These are phyloP conservation scores for Amaurobius ferox DNA, from an alignment of 2,888 invertebrate genomes.

Conservation along the genomic window DNA sequence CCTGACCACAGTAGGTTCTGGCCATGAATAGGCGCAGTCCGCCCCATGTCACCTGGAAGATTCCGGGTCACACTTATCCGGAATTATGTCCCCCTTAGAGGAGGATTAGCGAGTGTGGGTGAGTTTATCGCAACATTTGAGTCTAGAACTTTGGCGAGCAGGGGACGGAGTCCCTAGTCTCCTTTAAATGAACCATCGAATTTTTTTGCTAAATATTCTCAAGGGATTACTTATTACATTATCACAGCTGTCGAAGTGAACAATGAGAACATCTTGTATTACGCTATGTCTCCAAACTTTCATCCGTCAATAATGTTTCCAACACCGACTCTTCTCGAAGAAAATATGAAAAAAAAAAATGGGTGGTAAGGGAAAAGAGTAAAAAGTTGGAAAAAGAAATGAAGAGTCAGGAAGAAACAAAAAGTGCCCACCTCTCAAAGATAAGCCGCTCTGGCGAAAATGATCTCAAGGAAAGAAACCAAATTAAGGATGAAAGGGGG, in stretches of 20 bases:
- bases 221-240: background rate
- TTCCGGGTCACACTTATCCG: too few relatives aligned
- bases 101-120: too few relatives aligned
- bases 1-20: too few relatives aligned
- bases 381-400: background rate
- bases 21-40: too few relatives aligned
- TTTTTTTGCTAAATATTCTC: too few relatives aligned
- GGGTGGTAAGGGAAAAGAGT: background rate
- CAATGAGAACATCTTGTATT: background rate
- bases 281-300: too few relatives aligned
- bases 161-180: too few relatives aligned
- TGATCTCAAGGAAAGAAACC: conserved; percentile 58
- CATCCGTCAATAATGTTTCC: background rate
- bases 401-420: conserved; percentile 13
- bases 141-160: too few relatives aligned
- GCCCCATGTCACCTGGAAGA: too few relatives aligned
- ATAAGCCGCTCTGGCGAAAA: conserved; percentile 64
- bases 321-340: background rate
- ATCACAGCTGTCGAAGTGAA: background rate
- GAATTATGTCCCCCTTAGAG: too few relatives aligned
- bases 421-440: conserved; percentile 36
- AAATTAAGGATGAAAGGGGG: conserved; percentile 21
- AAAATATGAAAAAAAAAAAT: background rate
- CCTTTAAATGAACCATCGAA: too few relatives aligned
- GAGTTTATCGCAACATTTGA: too few relatives aligned